Conservation (phyloP, 2,888 invertebrate genomes). For the Athetis lepigone region DNA sequence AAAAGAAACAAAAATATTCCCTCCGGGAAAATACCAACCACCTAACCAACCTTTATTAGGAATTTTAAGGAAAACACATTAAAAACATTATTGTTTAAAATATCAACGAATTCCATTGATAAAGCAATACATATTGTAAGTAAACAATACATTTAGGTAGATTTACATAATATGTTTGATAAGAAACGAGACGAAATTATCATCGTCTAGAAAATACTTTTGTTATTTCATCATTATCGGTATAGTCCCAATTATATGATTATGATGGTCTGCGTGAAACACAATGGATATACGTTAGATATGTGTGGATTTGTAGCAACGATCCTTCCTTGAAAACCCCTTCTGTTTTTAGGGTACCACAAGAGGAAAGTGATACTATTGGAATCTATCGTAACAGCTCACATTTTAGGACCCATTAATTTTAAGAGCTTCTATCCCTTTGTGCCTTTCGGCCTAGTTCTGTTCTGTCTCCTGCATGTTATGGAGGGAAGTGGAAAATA, state of each 20-base stretch:
- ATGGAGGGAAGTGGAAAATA: too few species aligned
- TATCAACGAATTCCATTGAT: slow-evolving; percentile 19
- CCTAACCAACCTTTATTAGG: neutral
- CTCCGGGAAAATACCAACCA: neutral
- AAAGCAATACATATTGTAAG: too few species aligned
- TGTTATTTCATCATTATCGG: slow-evolving; percentile 25
- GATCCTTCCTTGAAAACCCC: too few species aligned
- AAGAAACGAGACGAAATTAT: slow-evolving; percentile 42
- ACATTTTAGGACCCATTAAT: too few species aligned
- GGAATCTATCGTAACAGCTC: too few species aligned
- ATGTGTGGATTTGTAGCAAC: too few species aligned
- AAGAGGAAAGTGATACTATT: too few species aligned
- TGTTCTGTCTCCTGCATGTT: too few species aligned
- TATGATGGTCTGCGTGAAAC: slow-evolving; percentile 7
- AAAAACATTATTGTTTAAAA: neutral
- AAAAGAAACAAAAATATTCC: neutral
- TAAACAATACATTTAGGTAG: slow-evolving; percentile 4
- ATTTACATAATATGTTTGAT: slow-evolving; percentile 40
- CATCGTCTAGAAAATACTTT: slow-evolving; percentile 32
- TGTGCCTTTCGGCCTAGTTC: too few species aligned
- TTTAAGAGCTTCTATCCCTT: too few species aligned
- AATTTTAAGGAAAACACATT: slow-evolving; percentile 15
- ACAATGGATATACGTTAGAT: too few species aligned
- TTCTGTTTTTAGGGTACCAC: too few species aligned
- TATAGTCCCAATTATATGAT: neutral